Base-by-base conservation (phyloP, 1,140 invertebrate genomes). In the Gonioctena quinquepunctata region DNA sequence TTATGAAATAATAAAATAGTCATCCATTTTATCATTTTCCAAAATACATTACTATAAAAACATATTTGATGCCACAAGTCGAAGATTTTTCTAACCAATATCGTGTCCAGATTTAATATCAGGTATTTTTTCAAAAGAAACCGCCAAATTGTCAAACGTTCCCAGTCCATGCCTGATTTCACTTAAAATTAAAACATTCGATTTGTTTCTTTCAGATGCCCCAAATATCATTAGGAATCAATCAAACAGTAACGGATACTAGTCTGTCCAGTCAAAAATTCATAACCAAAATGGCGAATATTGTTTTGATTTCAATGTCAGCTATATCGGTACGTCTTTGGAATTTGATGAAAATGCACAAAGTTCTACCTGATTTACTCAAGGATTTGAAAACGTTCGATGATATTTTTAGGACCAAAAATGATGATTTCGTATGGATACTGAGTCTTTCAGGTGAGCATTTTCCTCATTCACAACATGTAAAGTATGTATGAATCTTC, bases 221-320 rank as follows among this genome's bases (percentile, higher is more conserved):
- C 13, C 2, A 18, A 56, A 56, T 19, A 6, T 56, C 52, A 0
- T 22, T 56, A 3, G 22, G 22, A 19, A 11, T 1, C 7, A 56
- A 56, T 23, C 11, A 23, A 21, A 56, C 52, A 19, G 18, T 56
- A 18, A 7, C 11, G 21, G 16, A 23, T 21, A 0, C 21, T 19
- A 21, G 8, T 6, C 19, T 64, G 5, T 21, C n/a, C 18, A 50
- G 28, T 22, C 61, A 49, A 18, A 49, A 49, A 3, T 64, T 50
- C 19, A 50, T 50, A 48, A 48, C 61, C 13, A 64, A 42, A 48
- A 64, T 64, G 61, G 25, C 61, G 13, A 48, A 64, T 49, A 48
- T 64, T 23, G 21, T 64, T 16, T n/a, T 50, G 7, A 64, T 64
- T 49, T 64, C 48, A 48, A 64, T 49, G 8, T 19, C 23, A 16